Percentiles rank a stretch among this genome's conserved stretches.
Conservation (phyloP, 2,888 invertebrate genomes). For the Xylota segnis region DNA sequence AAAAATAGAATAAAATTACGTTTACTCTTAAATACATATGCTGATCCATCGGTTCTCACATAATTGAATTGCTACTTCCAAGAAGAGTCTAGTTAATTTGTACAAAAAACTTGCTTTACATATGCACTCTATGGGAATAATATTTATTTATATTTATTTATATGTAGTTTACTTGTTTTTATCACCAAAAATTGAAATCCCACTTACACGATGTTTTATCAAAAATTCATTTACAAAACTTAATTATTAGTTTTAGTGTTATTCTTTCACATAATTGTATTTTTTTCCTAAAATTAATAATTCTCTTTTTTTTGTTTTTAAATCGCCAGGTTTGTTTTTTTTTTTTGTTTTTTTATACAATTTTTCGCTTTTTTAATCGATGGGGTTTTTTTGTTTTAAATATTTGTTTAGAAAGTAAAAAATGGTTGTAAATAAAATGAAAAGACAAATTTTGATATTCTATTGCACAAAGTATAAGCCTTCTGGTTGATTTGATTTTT, state of each 20-base stretch:
- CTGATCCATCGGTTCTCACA: constrained; percentile 4
- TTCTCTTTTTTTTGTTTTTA: constrained; percentile 37
- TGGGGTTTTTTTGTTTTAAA: constrained; percentile 65
- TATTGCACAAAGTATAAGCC: constrained; percentile 40
- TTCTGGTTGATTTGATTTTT: constrained; percentile 5
- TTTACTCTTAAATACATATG: constrained; percentile 14
- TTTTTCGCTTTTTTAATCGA: constrained; percentile 59
- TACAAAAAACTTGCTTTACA: constrained; percentile 63
- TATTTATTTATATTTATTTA: constrained; percentile 22
- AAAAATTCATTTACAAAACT: constrained; percentile 77
- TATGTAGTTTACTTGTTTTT: constrained; percentile 62
- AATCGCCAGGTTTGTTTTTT: constrained; percentile 40
- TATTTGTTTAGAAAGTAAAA: constrained; percentile 9
- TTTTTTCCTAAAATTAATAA: constrained; percentile 54
- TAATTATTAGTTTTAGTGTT: constrained; percentile 58
- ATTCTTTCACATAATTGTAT: constrained; percentile 24
- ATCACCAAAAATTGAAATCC: constrained; percentile 70
- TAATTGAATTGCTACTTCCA: constrained; percentile 65
- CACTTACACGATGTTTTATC: constrained; percentile 71
- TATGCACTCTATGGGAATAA: constrained; percentile 61
- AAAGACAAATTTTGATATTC: constrained; percentile 28
- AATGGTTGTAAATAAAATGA: constrained; percentile 26
- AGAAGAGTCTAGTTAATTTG: constrained; percentile 63
- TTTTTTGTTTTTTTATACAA: constrained; percentile 23
- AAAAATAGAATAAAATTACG: constrained; percentile 17